Evolutionary conservation across 2,113 vertebrate species (phyloP), one percentile per base, ranked within the genome.

Genomic region (Megaceryle maxima): DNA sequence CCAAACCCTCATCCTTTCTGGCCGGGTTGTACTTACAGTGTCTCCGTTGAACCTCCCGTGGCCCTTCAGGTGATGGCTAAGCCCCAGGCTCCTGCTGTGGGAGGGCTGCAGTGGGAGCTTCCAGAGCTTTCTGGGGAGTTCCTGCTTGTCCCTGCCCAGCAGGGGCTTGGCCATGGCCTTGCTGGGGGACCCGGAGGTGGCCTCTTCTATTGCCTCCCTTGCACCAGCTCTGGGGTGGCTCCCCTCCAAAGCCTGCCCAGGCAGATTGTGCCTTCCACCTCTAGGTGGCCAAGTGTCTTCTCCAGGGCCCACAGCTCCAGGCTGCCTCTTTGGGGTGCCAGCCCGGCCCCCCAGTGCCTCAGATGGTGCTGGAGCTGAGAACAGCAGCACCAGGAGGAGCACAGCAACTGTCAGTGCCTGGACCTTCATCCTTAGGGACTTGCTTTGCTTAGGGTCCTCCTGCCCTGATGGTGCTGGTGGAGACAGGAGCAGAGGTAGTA

Each of bases 1-100:
- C 29, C 56, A 72, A 53, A 4, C 35, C 29, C 59, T 8, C 7
- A 13, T 21, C 20, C 60, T 13, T 0, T 0, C 76, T 26, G 48
- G 1, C 56, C 0, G 1, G 7, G 22, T 4, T 19, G 39, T 74
- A 53, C 97, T 97, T 85, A 98, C 97, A 55, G 83, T 97, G 79
- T 98, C 97, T 3, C 68, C 39, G 35, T 98, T 98, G 96, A 98
- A 98, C 24, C 70, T 88, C 26, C 97, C 96, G 0, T 96, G 37
- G 69, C 85, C 92, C 55, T 90, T 83, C 92, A 96, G 87, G 15
- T 64, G 81, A 25, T 69, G 82, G 72, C 90, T 91, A 81, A 83
- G 90, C 33, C 88, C 33, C 0, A 1, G 10, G 2, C 5, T 90
- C 59, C 91, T 91, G 80, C 86, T 83, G 59, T 3, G 82, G 41